These are phyloP conservation scores for Syrista parreyssii DNA, from an alignment of 2,888 invertebrate species.

Conservation along the genomic window DNA sequence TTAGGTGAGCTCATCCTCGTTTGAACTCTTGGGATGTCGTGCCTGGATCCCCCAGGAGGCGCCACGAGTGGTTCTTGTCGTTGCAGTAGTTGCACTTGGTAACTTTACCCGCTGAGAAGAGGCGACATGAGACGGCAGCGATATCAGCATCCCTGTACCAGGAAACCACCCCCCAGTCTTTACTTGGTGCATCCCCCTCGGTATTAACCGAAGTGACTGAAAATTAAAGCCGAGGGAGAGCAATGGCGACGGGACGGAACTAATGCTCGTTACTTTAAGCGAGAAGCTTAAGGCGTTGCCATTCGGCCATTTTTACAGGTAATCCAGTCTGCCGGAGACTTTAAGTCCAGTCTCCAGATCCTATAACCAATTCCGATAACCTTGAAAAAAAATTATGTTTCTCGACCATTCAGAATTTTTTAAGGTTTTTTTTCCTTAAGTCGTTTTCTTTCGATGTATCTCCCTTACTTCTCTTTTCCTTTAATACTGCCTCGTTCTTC, in stretches of 20 bases:
- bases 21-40: not conserved
- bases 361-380: not conserved
- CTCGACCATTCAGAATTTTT: no score
- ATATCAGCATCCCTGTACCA: not conserved
- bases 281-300: not conserved
- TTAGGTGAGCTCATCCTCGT: not conserved
- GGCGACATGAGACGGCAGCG: not conserved
- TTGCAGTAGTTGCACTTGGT: not conserved
- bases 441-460: not conserved
- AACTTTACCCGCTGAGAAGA: not conserved
- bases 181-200: not conserved
- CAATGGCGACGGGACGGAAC: not conserved
- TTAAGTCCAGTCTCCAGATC: not conserved
- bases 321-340: not conserved
- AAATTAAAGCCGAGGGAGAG: slow-evolving; percentile 16
- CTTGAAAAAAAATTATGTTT: not conserved
- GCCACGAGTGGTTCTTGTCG: not conserved
- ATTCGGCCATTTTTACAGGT: not conserved
- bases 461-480: not conserved
- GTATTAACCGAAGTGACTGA: slow-evolving; percentile 15
- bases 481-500: not conserved
- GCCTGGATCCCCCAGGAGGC: not conserved
- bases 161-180: not conserved
- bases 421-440: not conserved
- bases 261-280: not conserved